Evolutionary conservation across 2,888 invertebrate genomes (phyloP), one percentile per base, ranked within the genome.

Genomic region (Auanema sp.): DNA sequence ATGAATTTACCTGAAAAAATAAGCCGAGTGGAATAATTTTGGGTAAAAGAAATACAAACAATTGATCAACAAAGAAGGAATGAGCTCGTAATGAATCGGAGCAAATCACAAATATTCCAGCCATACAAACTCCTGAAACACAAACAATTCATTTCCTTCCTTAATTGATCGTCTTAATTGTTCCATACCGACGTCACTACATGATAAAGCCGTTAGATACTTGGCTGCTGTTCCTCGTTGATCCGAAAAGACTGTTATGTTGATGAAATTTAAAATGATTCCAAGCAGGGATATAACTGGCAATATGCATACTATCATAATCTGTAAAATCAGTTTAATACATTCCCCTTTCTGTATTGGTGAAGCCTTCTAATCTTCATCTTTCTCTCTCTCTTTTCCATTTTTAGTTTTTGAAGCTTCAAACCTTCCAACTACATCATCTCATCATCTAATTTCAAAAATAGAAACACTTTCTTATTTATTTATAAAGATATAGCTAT

Each of bases 11-110:
- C 70, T 76, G 76, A 60, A 79, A 79, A 65, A 78, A 78, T 23
- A 78, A 66, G 42, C 78, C 76, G 43, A 80, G 68, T n/a, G 79
- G 79, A 50, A 79, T 78, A 52, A 77, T 64, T 53, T 76, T 72
- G 0, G 79, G 79, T 8, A 79, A 70, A 21, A 79, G 55, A 25
- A 75, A 69, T 33, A 78, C 78, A 47, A 80, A 78, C 14, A 75
- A 54, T 64, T 80, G 80, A 62, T 80, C 80, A 52, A 80, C 66
- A 52, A 70, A 58, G 59, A 72, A 76, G 47, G 66, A 72, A 59
- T 80, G 72, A 1, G 78, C 75, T 18, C 80, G 55, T 1, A 80
- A 58, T 0, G 77, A 77, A 61, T 80, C 80, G 25, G 79, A 74
- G 43, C 72, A 72, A 41, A 79, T 79, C 25, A 80, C 79, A 43